These are phyloP conservation scores for Caracal caracal DNA, from an alignment of 2,113 vertebrate species.

Conservation along the genomic window DNA sequence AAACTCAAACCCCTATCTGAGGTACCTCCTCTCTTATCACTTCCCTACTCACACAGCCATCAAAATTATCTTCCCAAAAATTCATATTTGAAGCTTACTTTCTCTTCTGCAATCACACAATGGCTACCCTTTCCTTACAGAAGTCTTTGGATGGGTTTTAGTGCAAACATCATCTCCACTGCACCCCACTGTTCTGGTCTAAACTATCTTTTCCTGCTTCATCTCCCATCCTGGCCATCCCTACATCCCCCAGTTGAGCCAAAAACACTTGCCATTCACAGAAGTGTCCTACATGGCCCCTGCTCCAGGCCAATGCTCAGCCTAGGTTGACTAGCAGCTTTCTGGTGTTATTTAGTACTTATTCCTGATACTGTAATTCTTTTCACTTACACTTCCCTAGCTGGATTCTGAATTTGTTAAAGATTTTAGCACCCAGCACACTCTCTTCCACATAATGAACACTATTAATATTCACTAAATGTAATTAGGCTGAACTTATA, in stretches of 20 bases:
- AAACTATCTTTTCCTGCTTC: background rate
- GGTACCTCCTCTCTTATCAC: background rate
- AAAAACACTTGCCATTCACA: background rate
- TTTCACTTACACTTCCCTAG: background rate
- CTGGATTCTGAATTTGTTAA: constrained; percentile 28
- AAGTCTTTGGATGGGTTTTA: background rate
- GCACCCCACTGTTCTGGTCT: background rate
- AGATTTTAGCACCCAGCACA: background rate
- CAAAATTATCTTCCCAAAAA: background rate
- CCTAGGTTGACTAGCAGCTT: background rate
- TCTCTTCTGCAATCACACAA: background rate
- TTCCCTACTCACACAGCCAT: background rate
- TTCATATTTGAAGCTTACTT: background rate
- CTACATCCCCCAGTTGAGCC: background rate
- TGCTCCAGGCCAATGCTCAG: background rate
- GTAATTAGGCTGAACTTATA: background rate
- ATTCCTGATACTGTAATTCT: background rate
- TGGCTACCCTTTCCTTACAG: background rate
- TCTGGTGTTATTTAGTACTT: background rate
- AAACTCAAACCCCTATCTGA: background rate
- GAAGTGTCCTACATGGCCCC: background rate
- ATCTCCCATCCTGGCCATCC: background rate
- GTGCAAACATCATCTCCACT: background rate
- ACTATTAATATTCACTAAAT: background rate
- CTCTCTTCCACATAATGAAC: background rate